These are phyloP conservation scores for human DNA, from an alignment of 2,113 vertebrate species.

Conservation along the genomic window GRCh38 chr6:67159001-67159500, in stretches of 20 bases:
- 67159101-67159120: background rate
- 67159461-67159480: background rate
- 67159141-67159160: background rate
- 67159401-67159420: background rate
- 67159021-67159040: background rate
- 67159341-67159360: background rate
- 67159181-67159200: background rate
- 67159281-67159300: background rate
- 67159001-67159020: background rate
- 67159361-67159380: background rate
- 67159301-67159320: background rate
- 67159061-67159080: background rate
- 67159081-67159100: background rate
- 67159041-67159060: background rate
- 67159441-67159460: background rate
- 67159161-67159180: background rate
- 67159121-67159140: background rate
- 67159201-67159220: background rate
- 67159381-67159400: background rate
- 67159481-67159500: background rate
- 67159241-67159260: background rate
- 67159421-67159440: background rate
- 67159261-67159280: background rate
- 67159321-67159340: background rate
- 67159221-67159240: background rate